Conservation (phyloP, 92 coral and sea anemone genomes). For the Micromussa lordhowensis region DNA sequence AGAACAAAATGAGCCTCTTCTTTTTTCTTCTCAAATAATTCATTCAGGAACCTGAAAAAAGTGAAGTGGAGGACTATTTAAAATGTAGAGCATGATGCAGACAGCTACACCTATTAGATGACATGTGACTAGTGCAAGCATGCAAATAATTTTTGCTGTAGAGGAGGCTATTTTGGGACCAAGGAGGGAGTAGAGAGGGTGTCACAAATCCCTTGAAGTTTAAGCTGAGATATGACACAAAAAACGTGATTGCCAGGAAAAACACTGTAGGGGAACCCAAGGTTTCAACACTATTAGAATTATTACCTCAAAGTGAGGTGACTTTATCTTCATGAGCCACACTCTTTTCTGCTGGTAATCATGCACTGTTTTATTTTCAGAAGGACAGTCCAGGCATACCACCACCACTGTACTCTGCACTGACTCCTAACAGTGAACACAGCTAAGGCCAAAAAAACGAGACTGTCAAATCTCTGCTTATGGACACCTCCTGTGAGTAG, state of each 20-base stretch:
- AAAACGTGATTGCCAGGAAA: no score
- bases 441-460: conserved; percentile 46
- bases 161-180: no score
- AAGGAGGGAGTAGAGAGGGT: no score
- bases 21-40: background rate
- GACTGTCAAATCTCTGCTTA: no score
- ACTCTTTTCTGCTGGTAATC: background rate
- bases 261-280: background rate
- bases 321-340: background rate
- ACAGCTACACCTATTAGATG: no score
- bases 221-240: no score
- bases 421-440: conserved; percentile 75
- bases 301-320: background rate
- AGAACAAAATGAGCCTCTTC: background rate
- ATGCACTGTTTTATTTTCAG: background rate
- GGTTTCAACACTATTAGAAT: background rate
- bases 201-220: no score
- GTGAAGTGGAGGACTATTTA: background rate
- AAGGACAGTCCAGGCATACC: conserved; percentile 25
- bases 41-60: background rate
- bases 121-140: no score
- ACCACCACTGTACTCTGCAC: conserved; percentile 32
- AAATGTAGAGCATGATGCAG: no score
- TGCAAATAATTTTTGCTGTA: no score
- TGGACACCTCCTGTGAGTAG: no score